A percentile compares a stretch with the other conserved stretches of the same genome.
Conservation (phyloP, 2,797 vertebrate genomes). For the Limosa lapponica region DNA sequence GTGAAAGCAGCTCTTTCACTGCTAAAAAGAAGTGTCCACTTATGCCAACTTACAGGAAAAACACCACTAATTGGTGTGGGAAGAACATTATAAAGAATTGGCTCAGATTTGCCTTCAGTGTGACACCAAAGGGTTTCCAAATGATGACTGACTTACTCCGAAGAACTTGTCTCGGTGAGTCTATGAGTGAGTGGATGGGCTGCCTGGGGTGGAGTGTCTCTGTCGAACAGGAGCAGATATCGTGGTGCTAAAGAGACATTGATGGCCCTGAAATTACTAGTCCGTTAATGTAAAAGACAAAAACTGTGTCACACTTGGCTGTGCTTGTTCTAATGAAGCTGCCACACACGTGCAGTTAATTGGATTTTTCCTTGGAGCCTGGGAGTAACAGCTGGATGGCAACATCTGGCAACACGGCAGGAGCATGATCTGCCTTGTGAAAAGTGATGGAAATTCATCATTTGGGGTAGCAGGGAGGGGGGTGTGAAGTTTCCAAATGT, state of each 20-base stretch:
- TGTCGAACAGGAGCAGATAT: background rate
- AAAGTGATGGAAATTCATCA: fast-evolving
- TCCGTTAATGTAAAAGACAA: background rate
- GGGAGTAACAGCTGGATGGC: background rate
- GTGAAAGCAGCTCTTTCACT: background rate
- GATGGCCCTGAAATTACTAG: background rate
- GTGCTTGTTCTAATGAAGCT: background rate
- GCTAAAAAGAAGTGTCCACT: background rate
- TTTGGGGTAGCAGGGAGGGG: no score
- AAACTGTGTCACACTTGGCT: background rate
- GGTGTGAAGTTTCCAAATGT: background rate
- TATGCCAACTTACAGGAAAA: background rate
- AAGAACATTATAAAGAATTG: background rate
- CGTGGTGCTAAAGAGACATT: fast-evolving
- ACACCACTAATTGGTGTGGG: fast-evolving
- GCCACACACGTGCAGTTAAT: background rate
- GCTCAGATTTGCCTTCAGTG: background rate
- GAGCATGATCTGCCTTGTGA: background rate
- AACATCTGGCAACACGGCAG: background rate
- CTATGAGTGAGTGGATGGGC: fast-evolving
- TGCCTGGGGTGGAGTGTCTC: background rate
- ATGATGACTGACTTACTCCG: fast-evolving
- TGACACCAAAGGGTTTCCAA: background rate
- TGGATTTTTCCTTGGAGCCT: background rate
- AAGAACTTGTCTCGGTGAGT: background rate